Conservation (phyloP, 2,113 vertebrate species). For the Nibea albiflora region DNA sequence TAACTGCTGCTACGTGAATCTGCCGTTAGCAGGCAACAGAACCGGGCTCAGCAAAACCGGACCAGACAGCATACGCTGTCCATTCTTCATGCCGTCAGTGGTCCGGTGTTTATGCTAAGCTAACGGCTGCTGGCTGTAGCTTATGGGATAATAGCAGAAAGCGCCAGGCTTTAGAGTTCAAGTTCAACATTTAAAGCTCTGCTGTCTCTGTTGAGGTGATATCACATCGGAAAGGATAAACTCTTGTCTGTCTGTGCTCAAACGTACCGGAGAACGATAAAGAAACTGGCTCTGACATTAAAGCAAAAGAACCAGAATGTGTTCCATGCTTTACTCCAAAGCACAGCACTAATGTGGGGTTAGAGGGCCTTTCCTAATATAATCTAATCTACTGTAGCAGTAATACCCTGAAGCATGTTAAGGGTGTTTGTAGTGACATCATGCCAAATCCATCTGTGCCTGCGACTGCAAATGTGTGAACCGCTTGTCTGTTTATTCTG, state of each 20-base stretch:
- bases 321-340: conserved; percentile 52
- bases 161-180: background rate
- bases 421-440: conserved; percentile 71
- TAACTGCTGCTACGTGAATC: too few species aligned
- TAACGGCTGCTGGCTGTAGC: too few species aligned
- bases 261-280: conserved; percentile 23
- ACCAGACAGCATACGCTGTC: too few species aligned
- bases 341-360: conserved; percentile 27
- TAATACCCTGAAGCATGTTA: conserved; percentile 59
- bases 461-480: conserved; percentile 67
- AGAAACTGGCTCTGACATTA: conserved; percentile 37
- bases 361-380: conserved; percentile 51
- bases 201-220: background rate
- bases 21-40: too few species aligned
- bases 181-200: background rate
- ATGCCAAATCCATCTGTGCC: conserved; percentile 69
- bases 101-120: too few species aligned
- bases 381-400: conserved; percentile 69
- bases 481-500: conserved; percentile 71
- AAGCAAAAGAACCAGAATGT: background rate
- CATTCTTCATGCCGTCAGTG: too few species aligned
- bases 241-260: background rate
- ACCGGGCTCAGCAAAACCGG: too few species aligned
- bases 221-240: background rate
- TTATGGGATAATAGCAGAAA: too few species aligned